These are phyloP conservation scores for Opisthograptis luteolata DNA, from an alignment of 2,888 invertebrate genomes.

Conservation along the genomic window DNA sequence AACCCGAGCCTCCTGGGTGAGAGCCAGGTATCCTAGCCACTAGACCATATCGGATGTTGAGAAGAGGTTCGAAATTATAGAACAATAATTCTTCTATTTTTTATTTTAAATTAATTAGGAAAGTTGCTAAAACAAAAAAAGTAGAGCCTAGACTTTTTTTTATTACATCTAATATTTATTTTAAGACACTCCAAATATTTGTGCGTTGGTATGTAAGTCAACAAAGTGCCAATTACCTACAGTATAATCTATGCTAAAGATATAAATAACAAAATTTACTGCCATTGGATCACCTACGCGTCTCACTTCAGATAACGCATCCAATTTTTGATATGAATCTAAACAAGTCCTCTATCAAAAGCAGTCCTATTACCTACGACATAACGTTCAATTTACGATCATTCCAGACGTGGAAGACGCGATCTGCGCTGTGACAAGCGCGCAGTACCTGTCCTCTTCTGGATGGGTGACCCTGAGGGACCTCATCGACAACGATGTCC, in stretches of 20 bases:
- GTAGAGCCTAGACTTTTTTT: too few species aligned
- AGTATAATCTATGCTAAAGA: too few species aligned
- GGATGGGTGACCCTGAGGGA: constrained; percentile 93
- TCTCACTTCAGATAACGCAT: neutral
- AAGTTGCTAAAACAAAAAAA: too few species aligned
- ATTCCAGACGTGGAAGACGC: constrained; percentile 88
- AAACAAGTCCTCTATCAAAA: neutral
- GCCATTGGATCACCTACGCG: neutral
- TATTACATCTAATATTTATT: too few species aligned
- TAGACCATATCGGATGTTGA: too few species aligned
- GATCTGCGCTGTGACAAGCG: constrained; percentile 93
- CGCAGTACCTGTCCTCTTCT: constrained; percentile 90
- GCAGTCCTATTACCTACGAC: neutral
- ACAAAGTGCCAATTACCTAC: too few species aligned
- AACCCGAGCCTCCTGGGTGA: constrained; percentile 87
- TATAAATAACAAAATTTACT: too few species aligned
- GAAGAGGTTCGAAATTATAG: too few species aligned
- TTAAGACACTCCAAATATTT: too few species aligned
- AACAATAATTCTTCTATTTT: too few species aligned
- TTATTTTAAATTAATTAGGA: too few species aligned
- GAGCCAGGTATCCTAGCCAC: constrained; percentile 89
- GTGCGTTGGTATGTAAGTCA: too few species aligned
- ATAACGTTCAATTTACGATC: neutral
- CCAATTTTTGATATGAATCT: neutral
- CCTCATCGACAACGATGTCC: constrained; percentile 89